These are phyloP conservation scores for Eupithecia dodoneata DNA, from an alignment of 2,888 invertebrate genomes.

Conservation along the genomic window DNA sequence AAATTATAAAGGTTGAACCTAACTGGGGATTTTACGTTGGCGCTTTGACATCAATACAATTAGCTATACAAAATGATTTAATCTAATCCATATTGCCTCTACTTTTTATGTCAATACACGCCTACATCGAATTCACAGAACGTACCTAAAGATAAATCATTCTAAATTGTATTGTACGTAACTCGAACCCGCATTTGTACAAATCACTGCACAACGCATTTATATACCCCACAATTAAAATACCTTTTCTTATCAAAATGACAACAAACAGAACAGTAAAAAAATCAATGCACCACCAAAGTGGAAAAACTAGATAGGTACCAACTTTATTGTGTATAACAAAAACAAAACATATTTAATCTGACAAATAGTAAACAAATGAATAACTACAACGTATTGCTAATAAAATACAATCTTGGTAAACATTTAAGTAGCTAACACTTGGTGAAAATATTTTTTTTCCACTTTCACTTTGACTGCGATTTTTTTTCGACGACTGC, in stretches of 20 bases:
- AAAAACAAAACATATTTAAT: no score
- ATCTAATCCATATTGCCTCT: not conserved
- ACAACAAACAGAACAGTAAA: not conserved
- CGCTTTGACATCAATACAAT: not conserved
- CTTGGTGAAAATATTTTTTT: no score
- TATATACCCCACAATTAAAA: not conserved
- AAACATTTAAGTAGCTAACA: not conserved
- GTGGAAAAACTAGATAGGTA: no score
- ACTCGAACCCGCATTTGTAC: no score
- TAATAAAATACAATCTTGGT: not conserved
- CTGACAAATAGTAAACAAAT: no score
- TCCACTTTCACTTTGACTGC: no score
- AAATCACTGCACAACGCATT: no score
- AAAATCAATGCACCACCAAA: not conserved
- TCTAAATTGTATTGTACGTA: no score
- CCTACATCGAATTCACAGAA: not conserved
- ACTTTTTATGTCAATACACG: not conserved
- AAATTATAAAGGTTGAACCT: not conserved
- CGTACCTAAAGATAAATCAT: not conserved
- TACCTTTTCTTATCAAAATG: not conserved
- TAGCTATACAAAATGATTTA: not conserved
- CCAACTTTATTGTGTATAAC: no score
- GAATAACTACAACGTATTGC: no score
- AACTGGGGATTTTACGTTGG: not conserved
- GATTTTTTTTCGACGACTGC: no score